Evolutionary conservation across 2,113 vertebrate genomes (phyloP).

Genomic region (Tricholaema leucomelas): DNA sequence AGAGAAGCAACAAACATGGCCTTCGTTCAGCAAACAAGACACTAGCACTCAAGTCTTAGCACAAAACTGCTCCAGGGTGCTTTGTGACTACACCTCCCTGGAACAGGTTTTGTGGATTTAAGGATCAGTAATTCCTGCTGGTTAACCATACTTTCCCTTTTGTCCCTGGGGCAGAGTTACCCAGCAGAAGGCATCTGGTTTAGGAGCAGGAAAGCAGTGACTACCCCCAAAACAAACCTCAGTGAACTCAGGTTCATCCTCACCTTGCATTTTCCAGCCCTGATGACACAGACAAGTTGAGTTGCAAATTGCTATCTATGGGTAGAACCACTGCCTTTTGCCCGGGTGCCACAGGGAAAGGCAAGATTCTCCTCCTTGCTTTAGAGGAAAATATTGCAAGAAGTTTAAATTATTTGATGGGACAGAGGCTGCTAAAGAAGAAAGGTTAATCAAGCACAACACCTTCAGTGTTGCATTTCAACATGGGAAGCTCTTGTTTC

Average conservation of each 20-base stretch:
- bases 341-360: not conserved
- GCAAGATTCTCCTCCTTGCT: not conserved
- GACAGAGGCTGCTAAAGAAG: not conserved
- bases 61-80: not conserved
- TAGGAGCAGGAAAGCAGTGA: not conserved
- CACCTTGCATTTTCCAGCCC: not conserved
- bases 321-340: not conserved
- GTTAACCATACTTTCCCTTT: not conserved
- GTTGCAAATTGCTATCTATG: not conserved
- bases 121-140: not conserved
- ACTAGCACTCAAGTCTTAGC: not conserved
- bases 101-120: not conserved
- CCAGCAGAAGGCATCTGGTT: not conserved
- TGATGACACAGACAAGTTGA: fast-evolving
- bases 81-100: not conserved
- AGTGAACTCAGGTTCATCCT: fast-evolving
- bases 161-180: not conserved
- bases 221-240: not conserved
- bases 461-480: not conserved
- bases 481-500: not conserved
- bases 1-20: not conserved
- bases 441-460: not conserved
- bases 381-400: not conserved
- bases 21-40: not conserved
- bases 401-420: not conserved